phyloP scores from a whole-genome alignment of 2,888 invertebrate species.

The Idaea dimidiata region DNA sequence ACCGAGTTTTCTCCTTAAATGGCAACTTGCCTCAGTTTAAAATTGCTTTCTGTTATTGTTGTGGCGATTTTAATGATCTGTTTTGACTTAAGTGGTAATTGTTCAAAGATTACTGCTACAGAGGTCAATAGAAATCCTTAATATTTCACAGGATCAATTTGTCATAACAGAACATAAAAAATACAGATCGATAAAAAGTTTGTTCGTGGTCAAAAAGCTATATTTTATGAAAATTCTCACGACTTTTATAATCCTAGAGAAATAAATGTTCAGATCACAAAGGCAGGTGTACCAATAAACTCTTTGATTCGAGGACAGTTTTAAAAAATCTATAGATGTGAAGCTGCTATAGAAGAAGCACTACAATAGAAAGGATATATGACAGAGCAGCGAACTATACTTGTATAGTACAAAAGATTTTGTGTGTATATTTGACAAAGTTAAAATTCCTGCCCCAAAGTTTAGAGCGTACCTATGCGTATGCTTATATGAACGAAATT shows the following conservation, averaged over 20 bases:
- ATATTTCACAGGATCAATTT: neutral
- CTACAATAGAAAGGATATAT: slow-evolving; percentile 77
- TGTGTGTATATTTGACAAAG: slow-evolving; percentile 48
- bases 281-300: slow-evolving; percentile 66
- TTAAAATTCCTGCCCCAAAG: slow-evolving; percentile 18
- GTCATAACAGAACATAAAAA: neutral
- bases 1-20: slow-evolving; percentile 6
- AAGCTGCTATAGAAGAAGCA: slow-evolving; percentile 64
- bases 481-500: slow-evolving; percentile 36
- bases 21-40: slow-evolving; percentile 20
- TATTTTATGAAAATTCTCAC: slow-evolving; percentile 26
- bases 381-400: slow-evolving; percentile 71
- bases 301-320: slow-evolving; percentile 57
- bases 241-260: slow-evolving; percentile 27
- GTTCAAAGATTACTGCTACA: neutral
- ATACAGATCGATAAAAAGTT: neutral
- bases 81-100: neutral
- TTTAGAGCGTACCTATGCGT: neutral
- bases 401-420: slow-evolving; percentile 60
- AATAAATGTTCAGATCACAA: slow-evolving; percentile 35
- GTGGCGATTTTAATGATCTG: slow-evolving; percentile 6
- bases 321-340: slow-evolving; percentile 55
- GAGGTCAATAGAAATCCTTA: neutral
- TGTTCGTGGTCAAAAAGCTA: neutral
- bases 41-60: slow-evolving; percentile 37